phyloP scores from a whole-genome alignment of 1,140 invertebrate genomes.

The Bicyclus anynana region DNA sequence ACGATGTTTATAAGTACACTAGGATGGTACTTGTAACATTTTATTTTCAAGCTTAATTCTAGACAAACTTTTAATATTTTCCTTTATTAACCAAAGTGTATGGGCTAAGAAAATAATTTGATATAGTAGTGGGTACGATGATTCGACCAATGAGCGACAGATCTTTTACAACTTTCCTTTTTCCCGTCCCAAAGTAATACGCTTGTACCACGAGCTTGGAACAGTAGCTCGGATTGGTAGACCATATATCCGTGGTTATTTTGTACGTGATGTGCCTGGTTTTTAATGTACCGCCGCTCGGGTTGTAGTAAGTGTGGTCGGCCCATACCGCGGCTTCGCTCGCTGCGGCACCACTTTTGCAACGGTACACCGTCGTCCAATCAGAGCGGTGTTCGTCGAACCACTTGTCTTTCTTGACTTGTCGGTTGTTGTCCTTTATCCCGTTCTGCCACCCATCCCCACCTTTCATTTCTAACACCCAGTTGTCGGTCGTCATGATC shows the following conservation, averaged over 20 bases:
- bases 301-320: constrained; percentile 48
- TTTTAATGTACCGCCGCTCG: constrained; percentile 39
- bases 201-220: constrained; percentile 55
- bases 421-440: constrained; percentile 43
- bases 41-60: too few relatives aligned
- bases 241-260: constrained; percentile 35
- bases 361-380: constrained; percentile 52
- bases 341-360: constrained; percentile 31
- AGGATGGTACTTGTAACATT: too few relatives aligned
- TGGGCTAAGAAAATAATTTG: constrained; percentile 41
- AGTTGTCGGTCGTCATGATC: constrained; percentile 51
- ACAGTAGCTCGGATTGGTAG: constrained; percentile 49
- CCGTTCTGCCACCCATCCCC: constrained; percentile 39
- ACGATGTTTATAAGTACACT: too few relatives aligned
- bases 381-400: constrained; percentile 48
- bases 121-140: constrained; percentile 43
- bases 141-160: constrained; percentile 27
- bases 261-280: constrained; percentile 45
- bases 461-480: constrained; percentile 51
- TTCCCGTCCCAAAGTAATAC: constrained; percentile 49
- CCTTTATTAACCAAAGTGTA: constrained; percentile 48
- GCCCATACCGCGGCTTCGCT: constrained; percentile 43
- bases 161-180: constrained; percentile 38
- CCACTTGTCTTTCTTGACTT: constrained; percentile 44
- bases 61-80: constrained; percentile 32